Percentiles rank a stretch among this genome's conserved stretches.
Conservation (phyloP, 2,113 vertebrate species). For the Pomatostomus ruficeps region DNA sequence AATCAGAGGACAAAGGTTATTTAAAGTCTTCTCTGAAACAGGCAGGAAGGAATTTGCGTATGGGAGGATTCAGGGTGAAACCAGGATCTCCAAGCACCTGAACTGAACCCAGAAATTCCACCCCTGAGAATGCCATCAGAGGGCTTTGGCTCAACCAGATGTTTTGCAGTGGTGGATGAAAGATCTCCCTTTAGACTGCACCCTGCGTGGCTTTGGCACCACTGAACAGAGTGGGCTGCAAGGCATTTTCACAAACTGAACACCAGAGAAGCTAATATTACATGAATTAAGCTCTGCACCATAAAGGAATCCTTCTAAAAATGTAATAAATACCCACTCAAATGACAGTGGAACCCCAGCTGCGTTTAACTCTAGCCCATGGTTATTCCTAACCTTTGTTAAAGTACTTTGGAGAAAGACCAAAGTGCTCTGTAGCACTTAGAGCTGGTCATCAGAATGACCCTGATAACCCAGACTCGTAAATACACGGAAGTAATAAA, state of each 20-base stretch:
- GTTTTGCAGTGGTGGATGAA: not conserved
- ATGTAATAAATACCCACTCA: not conserved
- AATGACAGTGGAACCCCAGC: not conserved
- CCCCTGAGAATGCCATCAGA: not conserved
- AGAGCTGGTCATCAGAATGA: not conserved
- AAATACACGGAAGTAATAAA: not conserved
- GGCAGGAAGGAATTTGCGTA: not conserved
- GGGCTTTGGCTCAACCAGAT: not conserved
- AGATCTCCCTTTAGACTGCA: not conserved
- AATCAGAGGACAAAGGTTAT: not conserved
- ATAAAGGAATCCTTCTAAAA: not conserved
- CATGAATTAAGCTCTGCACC: accelerated
- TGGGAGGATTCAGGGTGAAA: not conserved
- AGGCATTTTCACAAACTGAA: not conserved
- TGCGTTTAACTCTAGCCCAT: not conserved
- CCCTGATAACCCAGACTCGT: not conserved
- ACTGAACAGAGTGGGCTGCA: not conserved
- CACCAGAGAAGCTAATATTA: not conserved
- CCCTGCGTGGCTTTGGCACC: not conserved
- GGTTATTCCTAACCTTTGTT: not conserved
- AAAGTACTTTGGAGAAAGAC: not conserved
- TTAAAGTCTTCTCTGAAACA: not conserved
- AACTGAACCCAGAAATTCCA: not conserved
- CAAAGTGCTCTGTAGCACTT: not conserved
- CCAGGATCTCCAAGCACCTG: not conserved